Conservation (phyloP, 1,140 invertebrate species). For the Frieseomelitta varia region DNA sequence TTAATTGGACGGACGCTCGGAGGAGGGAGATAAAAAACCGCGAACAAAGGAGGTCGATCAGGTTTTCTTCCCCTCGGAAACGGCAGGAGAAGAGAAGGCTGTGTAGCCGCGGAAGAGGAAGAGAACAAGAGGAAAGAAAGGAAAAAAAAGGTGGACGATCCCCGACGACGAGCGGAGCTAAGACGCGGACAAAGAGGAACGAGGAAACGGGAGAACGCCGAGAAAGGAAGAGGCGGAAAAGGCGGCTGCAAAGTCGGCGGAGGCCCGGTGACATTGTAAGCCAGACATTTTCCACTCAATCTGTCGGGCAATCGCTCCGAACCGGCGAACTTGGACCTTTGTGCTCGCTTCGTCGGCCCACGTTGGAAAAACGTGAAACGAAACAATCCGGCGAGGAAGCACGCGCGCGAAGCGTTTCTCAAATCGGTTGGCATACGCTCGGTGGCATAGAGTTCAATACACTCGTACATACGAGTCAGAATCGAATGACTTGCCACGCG, state of each 20-base stretch:
- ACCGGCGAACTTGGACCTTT: conserved; percentile 55
- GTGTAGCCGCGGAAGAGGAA: neutral
- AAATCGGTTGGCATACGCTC: neutral
- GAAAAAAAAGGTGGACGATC: neutral
- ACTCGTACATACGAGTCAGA: too few species aligned
- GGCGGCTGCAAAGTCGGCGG: conserved; percentile 1
- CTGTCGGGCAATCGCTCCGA: conserved; percentile 64
- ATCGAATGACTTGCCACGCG: too few species aligned
- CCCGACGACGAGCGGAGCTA: neutral
- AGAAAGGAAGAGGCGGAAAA: conserved; percentile 1
- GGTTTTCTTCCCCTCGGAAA: conserved; percentile 37
- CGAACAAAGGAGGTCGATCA: conserved; percentile 60
- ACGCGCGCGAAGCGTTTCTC: neutral
- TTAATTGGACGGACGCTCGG: conserved; percentile 57
- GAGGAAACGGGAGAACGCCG: neutral
- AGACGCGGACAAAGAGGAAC: neutral
- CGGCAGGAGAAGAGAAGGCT: neutral
- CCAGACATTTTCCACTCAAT: conserved; percentile 70
- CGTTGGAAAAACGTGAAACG: neutral
- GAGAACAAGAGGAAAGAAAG: neutral
- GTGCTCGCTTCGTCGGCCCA: conserved; percentile 55
- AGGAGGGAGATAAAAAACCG: conserved; percentile 50
- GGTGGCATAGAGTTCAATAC: too few species aligned
- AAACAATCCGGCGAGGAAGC: conserved; percentile 8
- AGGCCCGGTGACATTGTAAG: conserved; percentile 58